Base-by-base conservation (phyloP, 2,888 invertebrate genomes). In the Apamea anceps region DNA sequence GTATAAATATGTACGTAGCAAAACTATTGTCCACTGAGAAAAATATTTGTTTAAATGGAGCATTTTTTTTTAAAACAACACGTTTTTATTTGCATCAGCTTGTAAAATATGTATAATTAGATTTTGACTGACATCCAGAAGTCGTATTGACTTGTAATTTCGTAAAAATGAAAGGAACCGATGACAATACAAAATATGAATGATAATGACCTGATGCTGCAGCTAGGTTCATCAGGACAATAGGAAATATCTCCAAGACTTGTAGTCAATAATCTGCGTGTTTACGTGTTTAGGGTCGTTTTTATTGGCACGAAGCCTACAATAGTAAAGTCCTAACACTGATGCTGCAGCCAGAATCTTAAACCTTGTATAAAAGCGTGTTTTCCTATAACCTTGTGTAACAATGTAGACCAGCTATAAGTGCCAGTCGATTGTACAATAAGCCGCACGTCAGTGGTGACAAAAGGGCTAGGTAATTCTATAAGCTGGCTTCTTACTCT, bases 221-320 rank as follows among this genome's bases (percentile, higher is more conserved):
- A 72, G 42, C 28, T 21, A 21, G 18, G 25, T n/a, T 77, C 10
- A 54, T 79, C n/a, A 51, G 48, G 4, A 77, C 45, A n/a, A 15
- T 10, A 42, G 0, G 18, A 18, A 63, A 42, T 51, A 18, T 54
- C 5, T 25, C 0, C 15, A 7, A n/a, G 7, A n/a, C 10, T 51
- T 18, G 2, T 18, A n/a, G 13, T 51, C 32, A 25, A 37, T 72
- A 37, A 37, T n/a, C 8, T 57, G 25, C 12, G 18, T 28, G 5
- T 66, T 48, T 13, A 28, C 18, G 21, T 25, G 10, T n/a, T 51
- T 18, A 60, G 0, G 2, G 51, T 28, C 4, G 21, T 54, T 51
- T 37, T 28, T 28, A 77, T 42, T 48, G 0, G 5, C 12, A 63
- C 51, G 28, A 28, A 77, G 15, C 37, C 15, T 42, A 28, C 0